A percentile compares a stretch with the other conserved stretches of the same genome.
Evolutionary conservation across 2,888 invertebrate genomes (phyloP).

Genomic region (Gasteruption jaculator): DNA sequence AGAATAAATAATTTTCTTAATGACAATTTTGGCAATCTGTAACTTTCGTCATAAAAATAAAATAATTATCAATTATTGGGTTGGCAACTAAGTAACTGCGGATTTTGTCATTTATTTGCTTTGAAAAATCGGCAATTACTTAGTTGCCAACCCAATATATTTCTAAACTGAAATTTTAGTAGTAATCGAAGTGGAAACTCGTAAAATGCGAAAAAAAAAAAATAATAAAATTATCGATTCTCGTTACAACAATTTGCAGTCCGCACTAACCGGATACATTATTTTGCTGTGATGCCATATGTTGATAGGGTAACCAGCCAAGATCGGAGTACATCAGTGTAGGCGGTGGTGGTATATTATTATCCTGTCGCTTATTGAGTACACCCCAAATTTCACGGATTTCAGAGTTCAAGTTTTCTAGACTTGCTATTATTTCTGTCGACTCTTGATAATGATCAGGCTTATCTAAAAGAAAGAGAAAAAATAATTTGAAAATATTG

Average conservation of each 20-base stretch:
- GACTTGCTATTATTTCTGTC: slow-evolving; percentile 65
- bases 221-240: slow-evolving; percentile 5
- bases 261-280: slow-evolving; percentile 36
- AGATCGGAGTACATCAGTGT: slow-evolving; percentile 58
- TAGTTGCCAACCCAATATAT: too few relatives aligned
- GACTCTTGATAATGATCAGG: slow-evolving; percentile 61
- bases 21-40: too few relatives aligned
- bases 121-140: too few relatives aligned
- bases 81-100: too few relatives aligned
- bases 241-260: not conserved
- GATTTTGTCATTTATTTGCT: too few relatives aligned
- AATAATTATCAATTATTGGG: too few relatives aligned
- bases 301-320: slow-evolving; percentile 54
- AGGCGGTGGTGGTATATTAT: slow-evolving; percentile 53
- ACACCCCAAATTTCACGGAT: slow-evolving; percentile 69
- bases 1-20: not conserved
- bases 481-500: not conserved
- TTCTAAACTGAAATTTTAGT: not conserved
- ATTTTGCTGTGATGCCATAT: slow-evolving; percentile 36
- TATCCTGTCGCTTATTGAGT: slow-evolving; percentile 59
- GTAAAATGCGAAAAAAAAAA: slow-evolving; percentile 6
- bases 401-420: slow-evolving; percentile 67
- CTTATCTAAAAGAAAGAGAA: slow-evolving; percentile 35
- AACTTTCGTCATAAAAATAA: slow-evolving; percentile 5
- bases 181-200: not conserved